Evolutionary conservation across 2,888 invertebrate species (phyloP), one percentile per base, ranked within the genome.

Genomic region (Pterostichus niger): DNA sequence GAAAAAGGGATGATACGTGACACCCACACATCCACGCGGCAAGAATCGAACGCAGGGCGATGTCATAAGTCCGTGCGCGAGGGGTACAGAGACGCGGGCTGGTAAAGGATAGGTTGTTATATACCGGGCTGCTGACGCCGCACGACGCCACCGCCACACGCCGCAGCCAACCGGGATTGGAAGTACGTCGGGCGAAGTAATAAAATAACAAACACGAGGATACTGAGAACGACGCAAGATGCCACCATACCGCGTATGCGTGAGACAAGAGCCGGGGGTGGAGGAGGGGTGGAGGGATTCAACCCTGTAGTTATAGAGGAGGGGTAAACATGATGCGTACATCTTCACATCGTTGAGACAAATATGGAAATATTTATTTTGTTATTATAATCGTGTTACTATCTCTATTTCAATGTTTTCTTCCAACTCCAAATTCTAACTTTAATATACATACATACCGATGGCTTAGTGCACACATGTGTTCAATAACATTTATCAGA

Each of bases 161-260:
- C 86, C 86, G 86, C 86, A 86, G 86, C 86, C 85, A 84, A 85
- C 85, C 85, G 85, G 86, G 87, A 87, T 87, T 87, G 87, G 87
- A 87, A 87, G 86, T 86, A 85, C 86, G 86, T 86, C 82, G 68
- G 61, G 85, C 86, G 85, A 85, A 85, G 87, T 87, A 87, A 88
- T 87, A 88, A 88, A 87, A 87, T 88, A 88, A 87, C 87, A 87
- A 87, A 87, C 87, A 87, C 81, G 68, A 75, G 82, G 54, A 64
- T 40, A 71, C 17, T 61, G 83, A 52, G 82, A 68, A 75, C 52
- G 82, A 64, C 73, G 86, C 85, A 86, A 86, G 86, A 86, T 86
- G 86, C 86, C 87, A 87, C 88, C 87, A 87, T 85, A 85, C 59
- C 54, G 17, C 80, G 46, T 40, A 54, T 15, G 13, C 40, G 40